phyloP scores from a whole-genome alignment of 2,113 vertebrate genomes.

The Stercorarius parasiticus region DNA sequence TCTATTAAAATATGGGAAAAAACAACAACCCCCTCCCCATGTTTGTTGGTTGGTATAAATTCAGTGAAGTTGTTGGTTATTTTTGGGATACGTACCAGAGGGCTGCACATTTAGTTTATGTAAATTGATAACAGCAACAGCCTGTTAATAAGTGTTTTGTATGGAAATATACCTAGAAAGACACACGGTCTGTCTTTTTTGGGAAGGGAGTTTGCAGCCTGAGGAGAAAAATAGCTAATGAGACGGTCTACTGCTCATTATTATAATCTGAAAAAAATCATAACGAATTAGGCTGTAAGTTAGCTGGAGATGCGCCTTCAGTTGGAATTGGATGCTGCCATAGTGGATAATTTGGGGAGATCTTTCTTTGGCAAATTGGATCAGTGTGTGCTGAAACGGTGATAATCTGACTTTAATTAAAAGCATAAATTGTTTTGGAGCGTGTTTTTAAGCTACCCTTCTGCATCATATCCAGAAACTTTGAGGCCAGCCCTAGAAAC shows the following conservation, averaged over 20 bases:
- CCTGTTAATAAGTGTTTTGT: constrained; percentile 70
- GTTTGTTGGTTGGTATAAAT: constrained; percentile 73
- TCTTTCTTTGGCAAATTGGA: constrained; percentile 57
- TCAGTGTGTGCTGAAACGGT: constrained; percentile 39
- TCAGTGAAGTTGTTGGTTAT: constrained; percentile 74
- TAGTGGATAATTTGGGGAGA: constrained; percentile 52
- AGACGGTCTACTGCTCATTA: constrained; percentile 50
- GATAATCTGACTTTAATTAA: constrained; percentile 65
- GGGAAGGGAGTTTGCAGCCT: constrained; percentile 52
- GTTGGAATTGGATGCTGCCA: constrained; percentile 43
- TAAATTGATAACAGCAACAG: constrained; percentile 76
- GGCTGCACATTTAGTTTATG: constrained; percentile 71
- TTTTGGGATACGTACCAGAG: constrained; percentile 73
- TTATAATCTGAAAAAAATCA: constrained; percentile 41
- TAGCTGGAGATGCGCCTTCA: background rate
- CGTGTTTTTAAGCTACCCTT: constrained; percentile 17
- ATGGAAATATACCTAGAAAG: constrained; percentile 72
- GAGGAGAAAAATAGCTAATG: constrained; percentile 39
- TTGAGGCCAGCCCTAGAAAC: background rate
- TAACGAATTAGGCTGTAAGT: constrained; percentile 49
- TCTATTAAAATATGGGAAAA: constrained; percentile 75
- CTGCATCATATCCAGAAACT: constrained; percentile 12
- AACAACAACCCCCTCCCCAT: constrained; percentile 63
- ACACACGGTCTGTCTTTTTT: constrained; percentile 56
- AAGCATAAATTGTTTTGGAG: constrained; percentile 50